Percentiles rank a stretch among this genome's conserved stretches.
Conservation (phyloP, 2,113 vertebrate species). For the Climacteris rufus region DNA sequence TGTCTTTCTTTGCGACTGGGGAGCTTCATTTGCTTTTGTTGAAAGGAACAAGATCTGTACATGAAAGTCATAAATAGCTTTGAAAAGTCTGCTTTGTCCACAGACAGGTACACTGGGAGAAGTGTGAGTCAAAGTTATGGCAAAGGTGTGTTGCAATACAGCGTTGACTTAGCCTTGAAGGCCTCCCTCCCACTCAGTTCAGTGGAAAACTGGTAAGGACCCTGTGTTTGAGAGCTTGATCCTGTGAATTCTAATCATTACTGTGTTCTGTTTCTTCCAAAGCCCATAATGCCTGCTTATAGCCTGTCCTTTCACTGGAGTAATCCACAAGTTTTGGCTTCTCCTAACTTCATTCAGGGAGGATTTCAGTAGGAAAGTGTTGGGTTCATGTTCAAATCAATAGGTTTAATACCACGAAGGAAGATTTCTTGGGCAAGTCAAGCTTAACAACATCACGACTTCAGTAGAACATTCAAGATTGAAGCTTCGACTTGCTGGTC, state of each 20-base stretch:
- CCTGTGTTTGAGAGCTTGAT: neutral
- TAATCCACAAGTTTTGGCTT: constrained; percentile 2
- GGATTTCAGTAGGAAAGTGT: neutral
- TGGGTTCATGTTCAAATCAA: neutral
- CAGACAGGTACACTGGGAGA: neutral
- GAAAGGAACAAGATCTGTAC: neutral
- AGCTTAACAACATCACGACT: neutral
- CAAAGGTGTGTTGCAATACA: neutral
- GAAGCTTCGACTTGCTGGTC: neutral
- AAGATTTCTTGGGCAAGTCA: neutral
- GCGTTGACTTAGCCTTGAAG: neutral
- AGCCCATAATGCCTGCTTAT: neutral
- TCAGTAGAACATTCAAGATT: neutral
- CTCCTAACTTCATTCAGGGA: neutral
- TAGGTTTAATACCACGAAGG: neutral
- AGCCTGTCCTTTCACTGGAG: neutral
- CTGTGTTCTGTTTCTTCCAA: neutral
- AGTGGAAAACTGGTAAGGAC: neutral
- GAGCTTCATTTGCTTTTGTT: constrained; percentile 3
- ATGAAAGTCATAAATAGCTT: neutral
- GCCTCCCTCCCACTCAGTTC: neutral
- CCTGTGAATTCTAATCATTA: neutral
- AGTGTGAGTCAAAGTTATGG: neutral
- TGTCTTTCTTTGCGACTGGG: neutral
- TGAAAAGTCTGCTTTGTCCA: neutral